phyloP scores from a whole-genome alignment of 2,888 invertebrate genomes.

The Pegoplata infirma region DNA sequence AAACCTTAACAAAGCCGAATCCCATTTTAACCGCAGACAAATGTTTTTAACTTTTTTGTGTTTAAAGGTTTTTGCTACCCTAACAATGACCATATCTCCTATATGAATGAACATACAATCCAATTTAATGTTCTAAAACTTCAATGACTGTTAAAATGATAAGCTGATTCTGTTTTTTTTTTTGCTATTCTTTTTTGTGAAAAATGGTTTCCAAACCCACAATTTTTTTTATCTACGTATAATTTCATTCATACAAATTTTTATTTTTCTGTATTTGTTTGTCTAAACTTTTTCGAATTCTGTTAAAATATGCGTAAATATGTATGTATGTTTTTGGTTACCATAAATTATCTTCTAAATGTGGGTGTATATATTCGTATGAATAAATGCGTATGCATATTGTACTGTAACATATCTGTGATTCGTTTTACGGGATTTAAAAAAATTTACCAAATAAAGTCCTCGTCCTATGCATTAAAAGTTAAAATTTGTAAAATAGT shows the following conservation, averaged over 20 bases:
- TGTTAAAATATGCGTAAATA: background rate
- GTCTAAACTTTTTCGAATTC: background rate
- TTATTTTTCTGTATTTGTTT: background rate
- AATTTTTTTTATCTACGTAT: background rate
- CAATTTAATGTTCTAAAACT: slow-evolving; percentile 21
- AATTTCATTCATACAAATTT: background rate
- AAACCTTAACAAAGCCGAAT: background rate
- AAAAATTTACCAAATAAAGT: too few species aligned
- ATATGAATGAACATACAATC: background rate
- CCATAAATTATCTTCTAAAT: slow-evolving; percentile 46
- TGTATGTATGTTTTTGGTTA: background rate
- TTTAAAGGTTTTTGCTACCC: background rate
- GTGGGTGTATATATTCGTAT: slow-evolving; percentile 10
- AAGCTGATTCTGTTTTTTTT: slow-evolving; percentile 38
- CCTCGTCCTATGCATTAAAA: too few species aligned
- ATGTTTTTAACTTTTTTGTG: background rate
- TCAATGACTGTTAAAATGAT: slow-evolving; percentile 40
- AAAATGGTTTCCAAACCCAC: background rate
- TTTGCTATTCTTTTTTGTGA: background rate
- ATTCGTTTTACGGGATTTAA: too few species aligned
- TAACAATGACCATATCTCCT: background rate
- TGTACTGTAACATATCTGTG: background rate
- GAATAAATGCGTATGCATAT: background rate
- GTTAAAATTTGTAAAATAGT: too few species aligned
- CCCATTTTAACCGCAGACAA: background rate